Percentiles rank a stretch among this genome's conserved stretches.
These are phyloP conservation scores for Diabrotica undecimpunctata DNA, from an alignment of 1,140 invertebrate genomes.

Conservation along the genomic window DNA sequence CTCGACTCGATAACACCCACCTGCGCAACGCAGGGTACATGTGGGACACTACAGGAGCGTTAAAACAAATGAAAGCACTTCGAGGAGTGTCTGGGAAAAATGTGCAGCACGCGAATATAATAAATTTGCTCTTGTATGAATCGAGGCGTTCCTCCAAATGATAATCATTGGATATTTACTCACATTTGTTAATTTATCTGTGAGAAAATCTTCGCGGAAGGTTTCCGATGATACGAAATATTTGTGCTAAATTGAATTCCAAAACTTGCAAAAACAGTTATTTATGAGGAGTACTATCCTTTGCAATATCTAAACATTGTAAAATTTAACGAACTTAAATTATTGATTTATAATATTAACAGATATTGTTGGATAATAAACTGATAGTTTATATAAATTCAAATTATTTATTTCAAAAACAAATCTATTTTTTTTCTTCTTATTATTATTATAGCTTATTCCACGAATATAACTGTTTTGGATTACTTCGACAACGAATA, in stretches of 20 bases:
- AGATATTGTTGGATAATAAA: too few relatives aligned
- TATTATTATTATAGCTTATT: too few relatives aligned
- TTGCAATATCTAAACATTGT: too few relatives aligned
- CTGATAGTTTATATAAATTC: too few relatives aligned
- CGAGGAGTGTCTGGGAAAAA: constrained; percentile 15
- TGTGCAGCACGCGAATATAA: constrained; percentile 5
- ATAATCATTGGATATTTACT: background rate
- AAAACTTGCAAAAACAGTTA: background rate
- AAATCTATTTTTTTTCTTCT: too few relatives aligned
- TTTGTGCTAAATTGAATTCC: background rate
- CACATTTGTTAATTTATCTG: background rate
- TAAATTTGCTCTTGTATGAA: background rate
- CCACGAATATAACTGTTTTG: too few relatives aligned
- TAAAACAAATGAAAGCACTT: constrained; percentile 10
- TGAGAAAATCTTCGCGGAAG: background rate
- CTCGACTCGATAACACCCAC: background rate
- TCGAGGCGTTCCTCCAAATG: background rate
- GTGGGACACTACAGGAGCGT: constrained; percentile 20
- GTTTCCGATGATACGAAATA: background rate
- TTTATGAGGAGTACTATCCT: background rate
- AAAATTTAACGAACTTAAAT: too few relatives aligned
- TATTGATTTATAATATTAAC: too few relatives aligned
- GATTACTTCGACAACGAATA: too few relatives aligned
- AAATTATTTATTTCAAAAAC: too few relatives aligned
- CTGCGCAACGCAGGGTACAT: background rate